phyloP scores from a whole-genome alignment of 2,888 invertebrate genomes.

The Fabriciana adippe region DNA sequence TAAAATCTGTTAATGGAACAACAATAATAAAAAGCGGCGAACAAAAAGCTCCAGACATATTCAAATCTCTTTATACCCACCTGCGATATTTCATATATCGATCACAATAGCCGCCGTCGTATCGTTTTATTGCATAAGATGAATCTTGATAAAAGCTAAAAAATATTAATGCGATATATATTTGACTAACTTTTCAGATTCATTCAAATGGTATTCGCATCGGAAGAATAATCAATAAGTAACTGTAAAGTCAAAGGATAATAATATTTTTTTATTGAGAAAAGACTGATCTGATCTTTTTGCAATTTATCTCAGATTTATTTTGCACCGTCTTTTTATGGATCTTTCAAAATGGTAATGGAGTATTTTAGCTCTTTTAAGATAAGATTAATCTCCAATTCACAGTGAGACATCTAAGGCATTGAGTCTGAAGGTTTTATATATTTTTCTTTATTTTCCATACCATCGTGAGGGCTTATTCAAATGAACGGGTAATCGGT shows the following conservation, averaged over 20 bases:
- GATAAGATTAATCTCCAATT: constrained; percentile 39
- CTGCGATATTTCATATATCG: constrained; percentile 52
- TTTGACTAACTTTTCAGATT: too few relatives aligned
- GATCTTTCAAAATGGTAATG: constrained; percentile 36
- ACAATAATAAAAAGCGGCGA: constrained; percentile 66
- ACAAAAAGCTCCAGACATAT: constrained; percentile 61
- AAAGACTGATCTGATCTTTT: constrained; percentile 14
- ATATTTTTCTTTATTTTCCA: constrained; percentile 34
- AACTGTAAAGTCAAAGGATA: constrained; percentile 7
- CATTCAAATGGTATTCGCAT: neutral
- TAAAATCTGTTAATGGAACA: constrained; percentile 73
- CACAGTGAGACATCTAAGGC: constrained; percentile 34
- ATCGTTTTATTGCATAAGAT: constrained; percentile 47
- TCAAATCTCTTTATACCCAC: constrained; percentile 60
- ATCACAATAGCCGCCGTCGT: constrained; percentile 52
- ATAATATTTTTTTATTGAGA: neutral
- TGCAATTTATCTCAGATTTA: constrained; percentile 22
- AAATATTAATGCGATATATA: too few relatives aligned
- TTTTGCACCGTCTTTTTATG: constrained; percentile 29
- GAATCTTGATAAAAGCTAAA: too few relatives aligned
- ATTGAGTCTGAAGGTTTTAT: constrained; percentile 36
- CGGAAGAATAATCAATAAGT: neutral
- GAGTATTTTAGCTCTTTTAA: constrained; percentile 35
- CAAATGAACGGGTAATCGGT: constrained; percentile 51
- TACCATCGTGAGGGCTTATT: constrained; percentile 58